Conservation (phyloP, 2,113 vertebrate species). For the Salvator merianae region DNA sequence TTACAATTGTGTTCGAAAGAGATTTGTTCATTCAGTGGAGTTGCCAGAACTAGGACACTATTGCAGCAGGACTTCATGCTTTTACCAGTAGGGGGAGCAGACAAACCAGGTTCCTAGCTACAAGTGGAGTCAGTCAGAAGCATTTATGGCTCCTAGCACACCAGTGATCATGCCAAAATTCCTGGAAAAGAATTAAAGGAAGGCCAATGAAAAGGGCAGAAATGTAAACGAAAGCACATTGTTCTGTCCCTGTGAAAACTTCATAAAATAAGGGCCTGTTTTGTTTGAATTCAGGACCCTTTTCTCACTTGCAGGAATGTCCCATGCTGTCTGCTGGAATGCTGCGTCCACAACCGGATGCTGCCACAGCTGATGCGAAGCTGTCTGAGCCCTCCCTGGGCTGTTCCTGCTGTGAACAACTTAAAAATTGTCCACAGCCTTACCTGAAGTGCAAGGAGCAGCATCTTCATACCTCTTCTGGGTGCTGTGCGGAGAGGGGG, state of each 20-base stretch:
- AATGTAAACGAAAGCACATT: background rate
- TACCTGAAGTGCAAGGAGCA: no score
- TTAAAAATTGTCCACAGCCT: no score
- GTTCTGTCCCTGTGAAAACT: background rate
- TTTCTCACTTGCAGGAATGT: no score
- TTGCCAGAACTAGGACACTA: background rate
- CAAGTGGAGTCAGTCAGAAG: background rate
- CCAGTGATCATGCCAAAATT: background rate
- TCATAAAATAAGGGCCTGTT: background rate
- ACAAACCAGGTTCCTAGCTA: background rate
- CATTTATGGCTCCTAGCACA: background rate
- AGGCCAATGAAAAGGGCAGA: background rate
- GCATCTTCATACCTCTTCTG: no score
- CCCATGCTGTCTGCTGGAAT: no score
- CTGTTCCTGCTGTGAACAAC: no score
- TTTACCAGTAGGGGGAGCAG: constrained; percentile 37
- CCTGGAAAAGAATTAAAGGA: background rate
- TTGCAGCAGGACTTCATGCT: background rate
- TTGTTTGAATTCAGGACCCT: no score
- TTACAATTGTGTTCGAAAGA: background rate
- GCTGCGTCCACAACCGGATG: no score
- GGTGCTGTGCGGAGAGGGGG: no score
- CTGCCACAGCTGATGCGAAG: no score
- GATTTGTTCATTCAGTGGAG: background rate
- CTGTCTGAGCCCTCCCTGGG: no score